Evolutionary conservation across 1,140 invertebrate species (phyloP), one percentile per base, ranked within the genome.

Genomic region (Drosophila yakuba): DNA sequence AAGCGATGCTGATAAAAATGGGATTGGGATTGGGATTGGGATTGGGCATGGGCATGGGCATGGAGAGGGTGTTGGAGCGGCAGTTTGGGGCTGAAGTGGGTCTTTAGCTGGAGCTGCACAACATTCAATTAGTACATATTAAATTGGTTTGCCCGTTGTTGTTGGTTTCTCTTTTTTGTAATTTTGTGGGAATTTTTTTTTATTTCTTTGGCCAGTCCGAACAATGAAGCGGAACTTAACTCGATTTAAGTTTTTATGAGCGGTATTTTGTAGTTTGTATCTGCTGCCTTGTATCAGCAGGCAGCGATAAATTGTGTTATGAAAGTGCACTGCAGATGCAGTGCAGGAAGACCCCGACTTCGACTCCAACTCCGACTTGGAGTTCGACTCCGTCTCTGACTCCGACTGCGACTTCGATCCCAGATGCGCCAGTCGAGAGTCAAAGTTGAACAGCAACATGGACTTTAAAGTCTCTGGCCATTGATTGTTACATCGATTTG

Each of bases 71-170:
- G 60, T 36, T 54, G n/a, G 41, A 54, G 45, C 15, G 35, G 32
- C 14, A 60, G 61, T 57, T 58, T 17, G 45, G 7, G 20, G 50
- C 50, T 39, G 58, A 41, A 41, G 52, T 55, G 57, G 57, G 28
- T 51, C 64, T 58, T 66, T 56, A 63, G 72, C 41, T 25, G 12
- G 17, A 8, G 44, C 64, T 81, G 74, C 79, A 81, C 80, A 83
- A 83, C 71, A 83, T 83, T 82, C 80, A 83, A 83, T 83, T 83
- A 83, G 80, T 83, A 73, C 74, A 82, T 83, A 83, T 83, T 75
- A 78, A 78, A 78, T 83, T 82, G 78, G 79, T 74, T 67, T 82
- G 78, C 74, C 58, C 56, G 47, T 52, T 77, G 72, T 66, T 58
- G 23, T 43, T 67, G 61, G 51, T 76, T 60, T 76, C 73, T 55